phyloP scores from a whole-genome alignment of 2,888 invertebrate species.

The Andrena trimmerana region DNA sequence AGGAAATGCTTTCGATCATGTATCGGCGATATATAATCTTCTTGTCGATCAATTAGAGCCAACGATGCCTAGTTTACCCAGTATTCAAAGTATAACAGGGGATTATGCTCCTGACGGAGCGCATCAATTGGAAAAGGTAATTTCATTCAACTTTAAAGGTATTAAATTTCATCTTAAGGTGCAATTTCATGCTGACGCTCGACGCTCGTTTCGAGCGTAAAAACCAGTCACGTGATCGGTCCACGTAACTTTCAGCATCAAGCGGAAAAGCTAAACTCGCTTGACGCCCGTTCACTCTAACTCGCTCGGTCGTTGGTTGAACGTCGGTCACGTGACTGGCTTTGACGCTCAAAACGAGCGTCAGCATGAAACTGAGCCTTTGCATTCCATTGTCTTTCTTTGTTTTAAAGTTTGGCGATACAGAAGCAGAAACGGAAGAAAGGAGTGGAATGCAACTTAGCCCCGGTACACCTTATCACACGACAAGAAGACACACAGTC shows the following conservation, averaged over 20 bases:
- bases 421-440: conserved; percentile 84
- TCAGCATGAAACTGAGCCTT: neutral
- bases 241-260: too few species aligned
- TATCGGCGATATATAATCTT: conserved; percentile 97
- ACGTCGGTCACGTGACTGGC: too few species aligned
- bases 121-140: conserved; percentile 88
- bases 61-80: conserved; percentile 82
- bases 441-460: conserved; percentile 81
- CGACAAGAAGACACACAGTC: conserved; percentile 95
- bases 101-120: conserved; percentile 85
- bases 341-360: too few species aligned
- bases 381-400: neutral
- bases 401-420: conserved; percentile 85
- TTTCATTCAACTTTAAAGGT: neutral
- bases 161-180: neutral
- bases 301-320: too few species aligned
- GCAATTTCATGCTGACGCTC: too few species aligned
- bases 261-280: too few species aligned
- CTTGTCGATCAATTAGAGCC: conserved; percentile 91
- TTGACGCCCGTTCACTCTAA: too few species aligned
- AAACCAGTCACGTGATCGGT: too few species aligned
- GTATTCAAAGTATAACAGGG: conserved; percentile 83
- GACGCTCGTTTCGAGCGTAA: too few species aligned
- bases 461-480: conserved; percentile 85
- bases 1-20: conserved; percentile 95